Evolutionary conservation across 2,888 invertebrate genomes (phyloP).

Genomic region (Synergus japonicus): DNA sequence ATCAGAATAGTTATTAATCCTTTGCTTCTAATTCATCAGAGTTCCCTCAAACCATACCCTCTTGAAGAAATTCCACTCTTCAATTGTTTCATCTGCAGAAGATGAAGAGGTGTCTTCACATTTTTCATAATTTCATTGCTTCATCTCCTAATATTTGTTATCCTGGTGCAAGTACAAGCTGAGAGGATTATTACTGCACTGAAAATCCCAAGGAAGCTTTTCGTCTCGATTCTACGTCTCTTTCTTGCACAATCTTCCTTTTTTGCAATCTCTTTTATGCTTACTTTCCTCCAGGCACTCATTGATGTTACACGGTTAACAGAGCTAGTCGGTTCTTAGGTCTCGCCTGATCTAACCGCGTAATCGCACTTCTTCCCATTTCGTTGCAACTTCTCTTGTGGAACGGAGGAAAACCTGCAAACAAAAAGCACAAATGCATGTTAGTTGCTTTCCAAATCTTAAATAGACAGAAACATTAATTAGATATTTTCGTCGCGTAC

Average conservation of each 20-base stretch:
- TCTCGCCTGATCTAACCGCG: slow-evolving; percentile 32
- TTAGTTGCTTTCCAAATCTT: not conserved
- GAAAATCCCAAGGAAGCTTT: slow-evolving; percentile 28
- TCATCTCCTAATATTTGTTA: slow-evolving; percentile 24
- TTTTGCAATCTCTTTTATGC: slow-evolving; percentile 38
- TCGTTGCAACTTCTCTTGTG: slow-evolving; percentile 2
- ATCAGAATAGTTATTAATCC: not conserved
- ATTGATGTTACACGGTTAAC: slow-evolving; percentile 37
- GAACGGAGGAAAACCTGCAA: slow-evolving; percentile 13
- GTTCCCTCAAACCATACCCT: not conserved
- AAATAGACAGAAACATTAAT: too few species aligned
- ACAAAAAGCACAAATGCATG: not conserved
- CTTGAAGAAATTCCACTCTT: not conserved
- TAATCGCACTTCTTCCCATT: slow-evolving; percentile 26
- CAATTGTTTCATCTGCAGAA: slow-evolving; percentile 16
- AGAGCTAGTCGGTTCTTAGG: slow-evolving; percentile 19
- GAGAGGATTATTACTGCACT: slow-evolving; percentile 2
- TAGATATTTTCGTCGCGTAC: too few species aligned
- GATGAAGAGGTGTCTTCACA: slow-evolving; percentile 11
- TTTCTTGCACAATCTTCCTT: slow-evolving; percentile 25
- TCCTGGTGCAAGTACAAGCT: slow-evolving; percentile 2
- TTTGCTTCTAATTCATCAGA: not conserved
- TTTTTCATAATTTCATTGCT: slow-evolving; percentile 32
- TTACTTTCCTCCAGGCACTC: slow-evolving; percentile 38
- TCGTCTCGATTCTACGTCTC: slow-evolving; percentile 26